Conservation (phyloP, 2,113 vertebrate genomes). For the Mus musculus region DNA sequence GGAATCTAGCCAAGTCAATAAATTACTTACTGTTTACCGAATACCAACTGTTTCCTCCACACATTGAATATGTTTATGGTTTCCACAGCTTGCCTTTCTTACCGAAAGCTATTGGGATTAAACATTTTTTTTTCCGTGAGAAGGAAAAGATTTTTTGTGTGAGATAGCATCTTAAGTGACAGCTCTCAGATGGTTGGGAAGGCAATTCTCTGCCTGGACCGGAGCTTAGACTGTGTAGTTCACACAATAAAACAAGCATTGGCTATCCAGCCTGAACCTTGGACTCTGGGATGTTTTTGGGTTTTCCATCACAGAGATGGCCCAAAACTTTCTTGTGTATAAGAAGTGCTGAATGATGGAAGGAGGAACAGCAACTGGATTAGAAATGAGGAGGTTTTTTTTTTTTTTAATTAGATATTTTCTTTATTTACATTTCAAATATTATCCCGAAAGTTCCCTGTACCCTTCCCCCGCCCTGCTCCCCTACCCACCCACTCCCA, state of each 20-base stretch:
- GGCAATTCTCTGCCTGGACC: not conserved
- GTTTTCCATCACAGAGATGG: not conserved
- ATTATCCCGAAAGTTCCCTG: no score
- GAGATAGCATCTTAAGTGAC: slow-evolving; percentile 42
- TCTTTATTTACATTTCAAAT: no score
- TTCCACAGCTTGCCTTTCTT: slow-evolving; percentile 69
- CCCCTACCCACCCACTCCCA: no score
- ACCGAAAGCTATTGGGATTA: slow-evolving; percentile 40
- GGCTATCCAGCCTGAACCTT: not conserved
- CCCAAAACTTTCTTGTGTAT: not conserved
- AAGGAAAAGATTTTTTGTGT: slow-evolving; percentile 53
- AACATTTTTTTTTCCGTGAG: slow-evolving; percentile 22
- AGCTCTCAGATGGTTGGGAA: slow-evolving; percentile 36
- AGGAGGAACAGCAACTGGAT: not conserved
- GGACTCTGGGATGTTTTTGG: not conserved
- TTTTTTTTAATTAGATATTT: no score
- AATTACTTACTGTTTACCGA: slow-evolving; percentile 71
- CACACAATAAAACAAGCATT: not conserved
- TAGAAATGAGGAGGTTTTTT: not conserved
- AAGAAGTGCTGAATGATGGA: not conserved
- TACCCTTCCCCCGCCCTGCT: no score
- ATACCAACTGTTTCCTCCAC: slow-evolving; percentile 57
- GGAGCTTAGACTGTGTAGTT: not conserved
- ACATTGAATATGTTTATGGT: slow-evolving; percentile 54
- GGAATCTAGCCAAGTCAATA: slow-evolving; percentile 68